Conservation (phyloP, 2,888 invertebrate genomes). For the Disparrhopalites patrizii region DNA sequence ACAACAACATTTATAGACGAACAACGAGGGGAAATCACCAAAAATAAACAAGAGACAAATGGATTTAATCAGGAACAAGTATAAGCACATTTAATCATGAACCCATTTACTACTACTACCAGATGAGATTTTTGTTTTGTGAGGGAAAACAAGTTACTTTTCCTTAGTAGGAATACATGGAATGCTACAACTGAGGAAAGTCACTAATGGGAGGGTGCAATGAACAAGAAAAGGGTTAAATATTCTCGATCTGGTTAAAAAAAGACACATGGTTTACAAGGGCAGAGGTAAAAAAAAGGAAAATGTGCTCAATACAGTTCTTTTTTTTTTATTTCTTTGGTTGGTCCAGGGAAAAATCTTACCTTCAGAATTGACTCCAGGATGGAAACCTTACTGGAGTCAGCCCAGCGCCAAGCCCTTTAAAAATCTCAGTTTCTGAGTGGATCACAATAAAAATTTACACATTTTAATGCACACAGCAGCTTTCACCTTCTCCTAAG, state of each 20-base stretch:
- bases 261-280: background rate
- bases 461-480: slow-evolving; percentile 20
- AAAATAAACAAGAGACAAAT: background rate
- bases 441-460: slow-evolving; percentile 27
- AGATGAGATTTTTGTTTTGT: too few species aligned
- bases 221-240: too few species aligned
- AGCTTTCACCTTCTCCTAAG: slow-evolving; percentile 11
- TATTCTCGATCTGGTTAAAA: background rate
- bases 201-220: too few species aligned
- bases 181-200: too few species aligned
- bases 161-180: too few species aligned
- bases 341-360: slow-evolving; percentile 37
- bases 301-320: background rate
- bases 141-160: too few species aligned
- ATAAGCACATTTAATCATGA: too few species aligned
- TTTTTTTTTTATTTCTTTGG: background rate
- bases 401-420: slow-evolving; percentile 43
- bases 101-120: too few species aligned
- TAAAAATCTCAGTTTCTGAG: slow-evolving; percentile 30
- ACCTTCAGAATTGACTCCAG: slow-evolving; percentile 54
- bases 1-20: background rate
- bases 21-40: background rate
- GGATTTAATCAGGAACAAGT: background rate
- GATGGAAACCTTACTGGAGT: slow-evolving; percentile 51
- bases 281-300: background rate